Evolutionary conservation across 2,797 vertebrate species (phyloP), one percentile per base, ranked within the genome.

Genomic region (Hafferia zeledoni): DNA sequence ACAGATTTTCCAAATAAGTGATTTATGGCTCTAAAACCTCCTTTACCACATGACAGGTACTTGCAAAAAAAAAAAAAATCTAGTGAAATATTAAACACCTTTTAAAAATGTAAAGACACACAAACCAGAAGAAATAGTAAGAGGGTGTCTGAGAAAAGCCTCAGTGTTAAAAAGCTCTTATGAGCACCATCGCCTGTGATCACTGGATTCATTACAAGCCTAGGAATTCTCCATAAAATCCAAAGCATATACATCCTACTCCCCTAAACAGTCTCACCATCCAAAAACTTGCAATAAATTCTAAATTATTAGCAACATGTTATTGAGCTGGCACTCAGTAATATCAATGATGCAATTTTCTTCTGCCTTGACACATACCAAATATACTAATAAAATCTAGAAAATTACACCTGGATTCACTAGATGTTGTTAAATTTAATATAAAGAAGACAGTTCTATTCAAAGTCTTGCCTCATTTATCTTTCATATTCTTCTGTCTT

Each of bases 371-470:
- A 90, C 33, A 87, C 27, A 43, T 28, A 84, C 23, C 28, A 90
- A 95, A 83, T 44, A 81, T 20, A 80, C 52, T 60, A 95, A 87
- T 41, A 95, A 93, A 93, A 87, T 43, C 20, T 31, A 87, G 33
- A 11, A 89, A 87, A 89, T 82, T 87, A 83, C 75, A 71, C 60
- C 37, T 76, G 39, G 28, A 72, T 90, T 71, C 72, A 88, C 25
- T 47, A 83, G 37, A 49, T 19, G 2, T 89, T 88, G 84, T 89
- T 84, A 90, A 49, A 33, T 33, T 86, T 65, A 78, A 82, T 43
- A 88, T n/a, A 91, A 82, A 87, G 52, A 17, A 80, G 15, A 59
- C 6, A 60, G 10, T 30, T 63, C n/a, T 53, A 19, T 87, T 81
- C 61, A 71, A 94, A 91, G 28, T 52, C 67, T 78, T 72, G 30